These are phyloP conservation scores for Hemicrepidius hirtus DNA, from an alignment of 2,888 invertebrate species.

Conservation along the genomic window DNA sequence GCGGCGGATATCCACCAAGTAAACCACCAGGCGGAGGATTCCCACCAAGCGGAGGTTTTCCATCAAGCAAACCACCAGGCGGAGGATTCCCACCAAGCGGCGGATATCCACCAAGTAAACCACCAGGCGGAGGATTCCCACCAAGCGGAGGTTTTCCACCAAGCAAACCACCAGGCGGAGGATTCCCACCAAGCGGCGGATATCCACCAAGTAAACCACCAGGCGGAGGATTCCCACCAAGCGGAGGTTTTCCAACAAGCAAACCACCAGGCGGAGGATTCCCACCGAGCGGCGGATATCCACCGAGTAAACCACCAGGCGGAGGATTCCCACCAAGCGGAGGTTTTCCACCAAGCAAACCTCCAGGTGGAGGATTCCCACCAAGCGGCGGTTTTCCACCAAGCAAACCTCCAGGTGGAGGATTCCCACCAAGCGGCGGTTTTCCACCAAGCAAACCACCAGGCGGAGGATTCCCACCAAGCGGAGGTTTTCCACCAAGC, in stretches of 20 bases:
- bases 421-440: constrained; percentile 15
- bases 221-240: too few species aligned
- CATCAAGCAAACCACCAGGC: too few species aligned
- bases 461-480: constrained; percentile 13
- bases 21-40: too few species aligned
- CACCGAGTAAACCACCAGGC: constrained; percentile 22
- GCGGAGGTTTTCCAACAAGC: constrained; percentile 45
- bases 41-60: too few species aligned
- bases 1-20: too few species aligned
- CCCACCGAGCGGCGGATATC: constrained; percentile 13
- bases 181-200: too few species aligned
- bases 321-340: background rate
- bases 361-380: background rate
- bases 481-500: constrained; percentile 10
- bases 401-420: background rate
- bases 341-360: constrained; percentile 40
- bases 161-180: too few species aligned
- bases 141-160: too few species aligned
- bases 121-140: too few species aligned
- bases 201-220: too few species aligned
- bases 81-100: too few species aligned
- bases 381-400: background rate
- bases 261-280: constrained; percentile 31
- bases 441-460: constrained; percentile 1
- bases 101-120: too few species aligned